These are phyloP conservation scores for Phyto melanocephala DNA, from an alignment of 2,888 invertebrate species.

Conservation along the genomic window DNA sequence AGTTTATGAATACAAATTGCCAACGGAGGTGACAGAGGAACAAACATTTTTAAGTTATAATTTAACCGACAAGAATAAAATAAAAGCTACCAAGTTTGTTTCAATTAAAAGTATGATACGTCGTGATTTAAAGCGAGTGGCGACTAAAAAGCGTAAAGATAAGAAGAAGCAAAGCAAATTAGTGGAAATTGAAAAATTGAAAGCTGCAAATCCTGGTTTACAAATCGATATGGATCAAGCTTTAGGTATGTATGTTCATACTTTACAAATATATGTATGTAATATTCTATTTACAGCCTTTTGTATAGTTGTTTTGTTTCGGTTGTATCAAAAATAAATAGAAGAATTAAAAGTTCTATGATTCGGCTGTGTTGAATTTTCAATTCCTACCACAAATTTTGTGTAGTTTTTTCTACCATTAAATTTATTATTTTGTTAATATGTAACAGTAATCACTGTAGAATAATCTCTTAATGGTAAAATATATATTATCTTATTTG, in stretches of 20 bases:
- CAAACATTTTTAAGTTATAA: conserved; percentile 75
- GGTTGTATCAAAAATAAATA: too few relatives aligned
- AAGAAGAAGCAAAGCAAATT: conserved; percentile 80
- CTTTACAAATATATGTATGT: too few relatives aligned
- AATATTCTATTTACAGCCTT: too few relatives aligned
- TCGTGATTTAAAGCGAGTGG: conserved; percentile 81
- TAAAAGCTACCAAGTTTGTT: conserved; percentile 79
- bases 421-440: too few relatives aligned
- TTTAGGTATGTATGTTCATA: conserved; percentile 80
- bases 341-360: too few relatives aligned
- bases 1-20: conserved; percentile 79
- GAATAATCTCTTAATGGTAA: too few relatives aligned
- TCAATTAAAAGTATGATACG: conserved; percentile 83
- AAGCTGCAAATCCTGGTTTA: conserved; percentile 81
- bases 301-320: too few relatives aligned
- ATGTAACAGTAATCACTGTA: too few relatives aligned
- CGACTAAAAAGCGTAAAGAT: conserved; percentile 80
- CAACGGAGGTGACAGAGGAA: conserved; percentile 79
- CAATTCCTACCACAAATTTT: too few relatives aligned
- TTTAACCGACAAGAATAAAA: conserved; percentile 71
- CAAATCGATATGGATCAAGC: conserved; percentile 82
- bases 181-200: conserved; percentile 82
- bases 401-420: too few relatives aligned
- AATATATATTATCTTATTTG: too few relatives aligned
- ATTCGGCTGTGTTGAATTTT: too few relatives aligned